Percentiles rank a stretch among this genome's conserved stretches.
Conservation (phyloP, 2,113 vertebrate species). For the Nibea albiflora region DNA sequence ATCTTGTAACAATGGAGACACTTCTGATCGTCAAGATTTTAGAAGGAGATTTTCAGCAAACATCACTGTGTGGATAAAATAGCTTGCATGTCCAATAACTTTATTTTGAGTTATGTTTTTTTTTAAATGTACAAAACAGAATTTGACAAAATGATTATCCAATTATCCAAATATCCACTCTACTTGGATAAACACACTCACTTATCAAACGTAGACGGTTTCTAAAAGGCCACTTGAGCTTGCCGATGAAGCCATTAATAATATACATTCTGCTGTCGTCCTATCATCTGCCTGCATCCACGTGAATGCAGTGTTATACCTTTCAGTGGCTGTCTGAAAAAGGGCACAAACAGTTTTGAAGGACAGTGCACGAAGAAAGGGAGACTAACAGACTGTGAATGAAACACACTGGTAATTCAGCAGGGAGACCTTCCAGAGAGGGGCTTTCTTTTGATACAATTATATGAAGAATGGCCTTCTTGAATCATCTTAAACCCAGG, state of each 20-base stretch:
- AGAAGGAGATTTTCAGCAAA: not conserved
- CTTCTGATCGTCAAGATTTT: not conserved
- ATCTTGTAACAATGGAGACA: constrained; percentile 31
- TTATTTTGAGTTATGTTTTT: not conserved
- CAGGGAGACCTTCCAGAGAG: constrained; percentile 18
- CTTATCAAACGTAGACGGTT: not conserved
- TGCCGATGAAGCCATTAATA: not conserved
- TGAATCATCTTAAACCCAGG: constrained; percentile 14
- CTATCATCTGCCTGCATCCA: too few species aligned
- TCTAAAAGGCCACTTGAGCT: not conserved
- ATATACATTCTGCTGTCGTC: too few species aligned
- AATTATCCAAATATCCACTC: too few species aligned
- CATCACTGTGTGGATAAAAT: not conserved
- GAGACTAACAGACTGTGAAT: constrained; percentile 11
- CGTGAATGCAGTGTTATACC: too few species aligned
- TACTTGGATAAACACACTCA: not conserved
- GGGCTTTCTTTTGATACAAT: constrained; percentile 36
- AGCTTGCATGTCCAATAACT: not conserved
- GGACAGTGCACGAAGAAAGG: constrained; percentile 30
- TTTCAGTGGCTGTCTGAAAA: constrained; percentile 33
- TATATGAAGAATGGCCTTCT: constrained; percentile 34
- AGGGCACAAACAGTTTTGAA: constrained; percentile 23
- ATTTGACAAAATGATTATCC: too few species aligned
- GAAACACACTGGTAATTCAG: constrained; percentile 33
- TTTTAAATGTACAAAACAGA: not conserved